Percentiles rank a stretch among this genome's conserved stretches.
These are phyloP conservation scores for Triplophysa siluroides DNA, from an alignment of 2,113 vertebrate species.

Conservation along the genomic window DNA sequence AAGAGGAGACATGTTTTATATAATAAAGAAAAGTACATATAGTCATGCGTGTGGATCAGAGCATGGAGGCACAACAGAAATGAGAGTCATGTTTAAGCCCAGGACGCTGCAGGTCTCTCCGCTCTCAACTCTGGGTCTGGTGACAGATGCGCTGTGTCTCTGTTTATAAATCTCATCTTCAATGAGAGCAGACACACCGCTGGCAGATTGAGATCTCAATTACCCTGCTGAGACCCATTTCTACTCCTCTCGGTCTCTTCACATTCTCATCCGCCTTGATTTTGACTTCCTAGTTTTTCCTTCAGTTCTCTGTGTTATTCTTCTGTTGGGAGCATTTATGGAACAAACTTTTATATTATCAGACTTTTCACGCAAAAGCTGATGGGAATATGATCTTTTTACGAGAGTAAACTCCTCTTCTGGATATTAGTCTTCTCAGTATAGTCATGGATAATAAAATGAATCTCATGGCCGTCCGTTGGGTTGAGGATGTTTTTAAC, in stretches of 20 bases:
- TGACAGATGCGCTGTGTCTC: conserved; percentile 28
- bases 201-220: conserved; percentile 50
- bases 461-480: conserved; percentile 15
- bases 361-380: neutral
- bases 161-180: conserved; percentile 10
- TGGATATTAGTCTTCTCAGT: conserved; percentile 30
- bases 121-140: neutral
- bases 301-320: conserved; percentile 3
- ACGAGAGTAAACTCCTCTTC: neutral
- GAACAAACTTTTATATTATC: too few species aligned
- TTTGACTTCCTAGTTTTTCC: conserved; percentile 14
- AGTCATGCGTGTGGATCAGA: too few species aligned
- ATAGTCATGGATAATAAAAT: conserved; percentile 40
- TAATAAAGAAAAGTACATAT: too few species aligned
- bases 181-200: conserved; percentile 3
- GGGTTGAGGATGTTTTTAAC: conserved; percentile 16
- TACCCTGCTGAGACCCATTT: conserved; percentile 32
- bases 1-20: too few species aligned
- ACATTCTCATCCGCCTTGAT: conserved; percentile 15
- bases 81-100: too few species aligned
- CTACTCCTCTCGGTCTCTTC: conserved; percentile 27
- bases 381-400: conserved; percentile 10
- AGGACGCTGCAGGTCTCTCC: too few species aligned
- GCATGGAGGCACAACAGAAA: too few species aligned
- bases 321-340: neutral